Base-by-base conservation (phyloP, 2,797 vertebrate species). In the Siniperca obscura region DNA sequence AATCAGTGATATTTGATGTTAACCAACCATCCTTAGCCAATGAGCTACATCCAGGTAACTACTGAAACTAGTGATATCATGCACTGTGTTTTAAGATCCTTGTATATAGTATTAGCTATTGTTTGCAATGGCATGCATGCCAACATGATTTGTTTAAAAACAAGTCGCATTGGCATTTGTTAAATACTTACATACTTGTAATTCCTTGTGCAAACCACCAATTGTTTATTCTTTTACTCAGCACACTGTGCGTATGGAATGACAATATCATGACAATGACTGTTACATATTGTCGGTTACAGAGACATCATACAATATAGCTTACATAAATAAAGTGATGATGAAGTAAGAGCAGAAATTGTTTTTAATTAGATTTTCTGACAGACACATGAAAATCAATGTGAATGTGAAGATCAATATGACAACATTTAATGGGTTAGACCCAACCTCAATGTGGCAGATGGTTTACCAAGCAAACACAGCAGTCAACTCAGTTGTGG, bases 381-480 rank as follows among this genome's bases (percentile, higher is more conserved):
- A 71, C 71, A 69, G 60, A 48, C 71, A 76, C 13, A 16, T 60
- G 25, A 57, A 83, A 86, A 89, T 82, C 80, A 71, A 59, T 75
- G 38, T 4, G 3, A 67, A 73, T 56, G 22, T 68, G 30, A 74
- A 75, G 57, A 66, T 19, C 62, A 66, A 66, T 74, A 68, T 57
- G 14, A 86, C 21, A 84, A 73, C 34, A 84, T 64, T 48, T 70
- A 75, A 78, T 77, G 38, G 79, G 68, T 81, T 22, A 10, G 55
- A 81, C 36, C 81, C 65, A 66, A 60, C 70, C 67, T 64, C 50
- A 59, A 1, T 67, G 81, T 75, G 76, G 78, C 87, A 88, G 84
- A 88, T 78, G 77, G 85, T 87, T 88, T 79, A 70, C 76, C 66
- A 75, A 72, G 52, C 67, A 87, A 88, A 71, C 71, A 70, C 71